Conservation (phyloP, 2,888 invertebrate genomes). For the Erebia epiphron region DNA sequence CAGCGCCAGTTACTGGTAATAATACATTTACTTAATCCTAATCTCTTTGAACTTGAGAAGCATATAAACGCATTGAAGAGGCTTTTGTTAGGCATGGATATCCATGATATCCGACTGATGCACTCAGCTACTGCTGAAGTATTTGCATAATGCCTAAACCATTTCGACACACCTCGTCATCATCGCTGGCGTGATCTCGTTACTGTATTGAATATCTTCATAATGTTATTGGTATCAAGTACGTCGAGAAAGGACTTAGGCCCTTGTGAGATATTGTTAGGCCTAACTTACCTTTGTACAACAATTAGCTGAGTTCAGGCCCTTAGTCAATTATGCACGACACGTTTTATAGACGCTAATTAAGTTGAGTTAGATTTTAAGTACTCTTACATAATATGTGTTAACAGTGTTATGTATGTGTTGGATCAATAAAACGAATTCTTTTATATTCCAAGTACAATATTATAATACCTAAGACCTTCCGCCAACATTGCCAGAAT, state of each 20-base stretch:
- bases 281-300: too few species aligned
- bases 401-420: too few species aligned
- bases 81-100: conserved; percentile 52
- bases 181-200: conserved; percentile 71
- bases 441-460: too few species aligned
- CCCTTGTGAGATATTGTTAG: too few species aligned
- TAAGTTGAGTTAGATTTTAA: too few species aligned
- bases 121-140: conserved; percentile 63
- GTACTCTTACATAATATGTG: too few species aligned
- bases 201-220: conserved; percentile 56
- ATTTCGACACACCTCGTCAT: conserved; percentile 66
- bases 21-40: not conserved
- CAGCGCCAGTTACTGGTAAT: not conserved
- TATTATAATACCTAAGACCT: too few species aligned
- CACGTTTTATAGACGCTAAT: too few species aligned
- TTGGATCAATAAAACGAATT: too few species aligned
- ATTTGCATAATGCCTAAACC: conserved; percentile 76
- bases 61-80: conserved; percentile 30
- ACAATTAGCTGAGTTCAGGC: too few species aligned
- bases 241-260: not conserved
- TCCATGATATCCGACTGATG: conserved; percentile 54
- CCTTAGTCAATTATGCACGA: too few species aligned
- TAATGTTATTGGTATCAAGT: conserved; percentile 16
- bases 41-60: conserved; percentile 20
- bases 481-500: too few species aligned